Evolutionary conservation across 2,797 vertebrate species (phyloP).

Genomic region (Anguilla anguilla): DNA sequence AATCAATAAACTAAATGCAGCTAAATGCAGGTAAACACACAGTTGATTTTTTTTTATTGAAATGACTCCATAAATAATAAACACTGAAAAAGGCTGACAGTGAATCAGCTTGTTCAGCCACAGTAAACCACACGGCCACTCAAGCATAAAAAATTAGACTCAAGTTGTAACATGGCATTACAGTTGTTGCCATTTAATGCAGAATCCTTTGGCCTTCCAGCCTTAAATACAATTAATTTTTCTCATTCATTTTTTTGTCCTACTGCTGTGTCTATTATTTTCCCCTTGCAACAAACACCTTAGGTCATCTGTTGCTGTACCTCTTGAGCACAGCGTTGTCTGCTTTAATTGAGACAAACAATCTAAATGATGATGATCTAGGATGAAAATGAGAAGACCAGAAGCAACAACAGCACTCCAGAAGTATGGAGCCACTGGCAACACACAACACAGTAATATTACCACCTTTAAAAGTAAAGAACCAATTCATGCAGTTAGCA

Average conservation of each 20-base stretch:
- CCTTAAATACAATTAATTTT: not conserved
- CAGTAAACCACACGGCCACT: not conserved
- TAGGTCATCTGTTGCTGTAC: not conserved
- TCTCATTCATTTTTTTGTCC: not conserved
- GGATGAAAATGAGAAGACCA: not conserved
- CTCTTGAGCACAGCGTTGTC: not conserved
- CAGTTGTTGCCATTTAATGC: not conserved
- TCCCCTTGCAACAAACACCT: not conserved
- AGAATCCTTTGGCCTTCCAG: not conserved
- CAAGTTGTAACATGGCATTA: not conserved
- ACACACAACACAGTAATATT: not conserved
- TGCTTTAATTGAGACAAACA: not conserved
- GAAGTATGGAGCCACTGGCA: not conserved
- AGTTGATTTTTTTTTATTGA: too few relatives aligned
- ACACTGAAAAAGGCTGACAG: not conserved
- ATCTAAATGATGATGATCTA: not conserved
- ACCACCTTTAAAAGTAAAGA: not conserved
- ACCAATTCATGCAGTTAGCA: not conserved
- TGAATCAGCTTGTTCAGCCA: not conserved
- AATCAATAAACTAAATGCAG: not conserved
- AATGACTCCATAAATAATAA: not conserved
- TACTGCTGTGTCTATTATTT: not conserved
- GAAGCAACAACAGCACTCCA: not conserved
- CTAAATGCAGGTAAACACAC: not conserved
- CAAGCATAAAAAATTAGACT: not conserved